phyloP scores from a whole-genome alignment of 1,140 invertebrate genomes.

The Drosophila persimilis region DNA sequence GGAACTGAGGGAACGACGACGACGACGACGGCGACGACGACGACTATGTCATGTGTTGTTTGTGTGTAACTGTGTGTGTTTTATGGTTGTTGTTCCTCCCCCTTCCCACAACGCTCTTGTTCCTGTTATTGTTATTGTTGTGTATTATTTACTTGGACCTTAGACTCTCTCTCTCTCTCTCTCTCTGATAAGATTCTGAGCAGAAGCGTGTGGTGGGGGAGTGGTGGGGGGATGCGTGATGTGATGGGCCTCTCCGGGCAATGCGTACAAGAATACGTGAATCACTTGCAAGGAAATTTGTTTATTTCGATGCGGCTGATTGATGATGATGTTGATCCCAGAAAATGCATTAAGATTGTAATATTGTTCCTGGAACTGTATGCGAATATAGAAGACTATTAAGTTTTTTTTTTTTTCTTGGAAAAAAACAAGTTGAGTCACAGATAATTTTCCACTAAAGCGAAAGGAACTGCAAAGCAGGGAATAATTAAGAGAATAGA shows the following conservation, averaged over 20 bases:
- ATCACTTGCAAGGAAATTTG: constrained; percentile 13
- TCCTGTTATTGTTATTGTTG: constrained; percentile 9
- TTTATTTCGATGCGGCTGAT: no score
- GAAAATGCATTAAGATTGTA: no score
- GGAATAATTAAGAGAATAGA: no score
- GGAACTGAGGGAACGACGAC: constrained; percentile 4
- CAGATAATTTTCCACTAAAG: no score
- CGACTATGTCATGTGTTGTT: constrained; percentile 38
- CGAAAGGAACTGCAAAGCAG: no score
- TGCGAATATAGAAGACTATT: constrained; percentile 29
- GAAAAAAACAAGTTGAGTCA: constrained; percentile 45
- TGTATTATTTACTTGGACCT: constrained; percentile 49
- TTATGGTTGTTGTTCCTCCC: background rate
- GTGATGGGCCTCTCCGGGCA: constrained; percentile 6
- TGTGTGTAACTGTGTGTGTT: constrained; percentile 26
- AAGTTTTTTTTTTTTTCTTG: background rate
- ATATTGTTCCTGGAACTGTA: no score
- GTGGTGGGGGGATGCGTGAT: constrained; percentile 11
- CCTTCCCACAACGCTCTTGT: background rate
- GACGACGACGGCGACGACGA: background rate
- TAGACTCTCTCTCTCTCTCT: constrained; percentile 18
- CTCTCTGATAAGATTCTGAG: constrained; percentile 41
- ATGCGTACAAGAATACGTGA: constrained; percentile 25
- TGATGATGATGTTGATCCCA: no score
- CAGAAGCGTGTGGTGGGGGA: constrained; percentile 4